A percentile compares a stretch with the other conserved stretches of the same genome.
Evolutionary conservation across 1,140 invertebrate genomes (phyloP).

Genomic region (Pachypeltis micranthus): DNA sequence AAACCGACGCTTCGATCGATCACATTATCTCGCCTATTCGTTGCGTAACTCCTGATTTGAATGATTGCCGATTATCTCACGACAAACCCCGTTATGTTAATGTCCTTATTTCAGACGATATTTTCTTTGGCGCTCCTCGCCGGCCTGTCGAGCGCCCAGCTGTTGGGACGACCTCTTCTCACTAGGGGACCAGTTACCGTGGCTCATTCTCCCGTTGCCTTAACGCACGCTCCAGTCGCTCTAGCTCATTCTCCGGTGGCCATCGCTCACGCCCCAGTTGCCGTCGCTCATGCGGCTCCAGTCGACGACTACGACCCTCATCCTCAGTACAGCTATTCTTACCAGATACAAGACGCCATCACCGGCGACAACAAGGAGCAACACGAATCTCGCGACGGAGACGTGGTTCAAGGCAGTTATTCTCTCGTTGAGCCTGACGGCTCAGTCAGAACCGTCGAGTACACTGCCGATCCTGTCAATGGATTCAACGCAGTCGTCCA

Average conservation of each 20-base stretch:
- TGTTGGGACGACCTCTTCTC: constrained; percentile 17
- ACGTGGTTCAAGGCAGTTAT: constrained; percentile 1
- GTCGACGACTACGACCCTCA: constrained; percentile 10
- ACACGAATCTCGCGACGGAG: background rate
- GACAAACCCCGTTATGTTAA: background rate
- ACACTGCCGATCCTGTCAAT: constrained; percentile 1
- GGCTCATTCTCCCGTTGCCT: constrained; percentile 41
- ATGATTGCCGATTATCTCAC: background rate
- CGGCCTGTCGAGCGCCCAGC: background rate
- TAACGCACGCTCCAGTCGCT: constrained; percentile 1
- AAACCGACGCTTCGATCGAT: too few species aligned
- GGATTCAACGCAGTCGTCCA: constrained; percentile 3
- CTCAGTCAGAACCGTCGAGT: background rate
- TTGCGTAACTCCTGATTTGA: background rate
- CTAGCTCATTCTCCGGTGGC: background rate
- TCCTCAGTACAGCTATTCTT: constrained; percentile 2
- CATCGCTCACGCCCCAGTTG: constrained; percentile 7
- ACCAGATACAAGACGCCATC: background rate
- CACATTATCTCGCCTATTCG: too few species aligned
- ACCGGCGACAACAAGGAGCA: background rate
- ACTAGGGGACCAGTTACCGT: constrained; percentile 45
- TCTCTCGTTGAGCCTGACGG: constrained; percentile 2
- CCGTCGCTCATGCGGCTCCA: background rate
- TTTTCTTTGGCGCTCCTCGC: background rate
- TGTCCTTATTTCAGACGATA: background rate